Conservation (phyloP, 2,113 vertebrate species). For the Phalacrocorax carbo region DNA sequence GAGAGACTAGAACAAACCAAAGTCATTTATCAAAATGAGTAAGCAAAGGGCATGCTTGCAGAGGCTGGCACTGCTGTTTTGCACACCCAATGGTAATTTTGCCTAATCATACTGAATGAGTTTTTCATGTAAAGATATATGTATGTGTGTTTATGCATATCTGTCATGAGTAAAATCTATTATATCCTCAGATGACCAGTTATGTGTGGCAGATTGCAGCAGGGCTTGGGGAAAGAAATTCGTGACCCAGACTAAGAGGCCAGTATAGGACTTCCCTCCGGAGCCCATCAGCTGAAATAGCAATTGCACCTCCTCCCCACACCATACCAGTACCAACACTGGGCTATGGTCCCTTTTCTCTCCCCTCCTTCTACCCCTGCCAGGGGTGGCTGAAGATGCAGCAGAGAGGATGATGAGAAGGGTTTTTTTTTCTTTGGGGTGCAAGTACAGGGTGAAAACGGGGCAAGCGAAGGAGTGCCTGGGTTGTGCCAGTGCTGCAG, state of each 20-base stretch:
- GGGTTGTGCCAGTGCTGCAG: neutral
- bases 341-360: neutral
- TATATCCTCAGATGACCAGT: neutral
- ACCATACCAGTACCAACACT: fast-evolving
- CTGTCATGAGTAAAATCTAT: neutral
- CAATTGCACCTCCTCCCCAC: neutral
- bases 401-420: neutral
- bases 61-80: neutral
- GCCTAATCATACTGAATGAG: neutral
- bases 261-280: neutral
- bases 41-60: neutral
- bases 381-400: neutral
- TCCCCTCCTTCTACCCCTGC: neutral
- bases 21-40: neutral
- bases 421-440: neutral
- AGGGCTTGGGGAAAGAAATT: neutral
- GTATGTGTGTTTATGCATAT: neutral
- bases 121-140: neutral
- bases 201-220: neutral
- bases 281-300: neutral
- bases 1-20: neutral
- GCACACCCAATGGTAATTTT: neutral
- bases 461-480: fast-evolving
- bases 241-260: neutral
- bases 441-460: neutral